Percentiles rank a stretch among this genome's conserved stretches.
Evolutionary conservation across 2,113 vertebrate species (phyloP).

Genomic region (Muntiacus muntjak): DNA sequence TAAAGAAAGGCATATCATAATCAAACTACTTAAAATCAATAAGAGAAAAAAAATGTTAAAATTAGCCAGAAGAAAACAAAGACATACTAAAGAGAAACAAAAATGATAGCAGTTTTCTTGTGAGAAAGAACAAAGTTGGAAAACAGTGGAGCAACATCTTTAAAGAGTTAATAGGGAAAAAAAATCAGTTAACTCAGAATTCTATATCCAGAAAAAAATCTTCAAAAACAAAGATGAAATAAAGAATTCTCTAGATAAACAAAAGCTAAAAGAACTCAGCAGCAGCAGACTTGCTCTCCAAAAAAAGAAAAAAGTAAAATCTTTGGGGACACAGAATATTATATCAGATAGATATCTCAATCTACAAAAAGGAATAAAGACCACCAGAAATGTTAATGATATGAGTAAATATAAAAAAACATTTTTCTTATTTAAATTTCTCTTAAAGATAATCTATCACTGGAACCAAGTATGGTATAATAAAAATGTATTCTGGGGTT

Average conservation of each 20-base stretch:
- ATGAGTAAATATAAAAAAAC: background rate
- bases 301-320: background rate
- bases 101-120: background rate
- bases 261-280: background rate
- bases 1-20: background rate
- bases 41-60: background rate
- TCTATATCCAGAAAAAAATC: background rate
- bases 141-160: background rate
- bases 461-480: background rate
- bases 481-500: background rate
- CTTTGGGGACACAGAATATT: background rate
- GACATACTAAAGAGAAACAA: background rate
- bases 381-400: background rate
- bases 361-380: background rate
- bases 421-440: background rate
- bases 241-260: background rate
- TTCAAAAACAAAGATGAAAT: slow-evolving; percentile 11
- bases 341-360: background rate
- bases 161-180: background rate
- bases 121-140: background rate
- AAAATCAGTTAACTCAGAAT: background rate
- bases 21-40: background rate
- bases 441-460: background rate
- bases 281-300: background rate
- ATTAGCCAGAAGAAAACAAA: background rate